Evolutionary conservation across 2,113 vertebrate species (phyloP).

Genomic region (Micronisus gabar): DNA sequence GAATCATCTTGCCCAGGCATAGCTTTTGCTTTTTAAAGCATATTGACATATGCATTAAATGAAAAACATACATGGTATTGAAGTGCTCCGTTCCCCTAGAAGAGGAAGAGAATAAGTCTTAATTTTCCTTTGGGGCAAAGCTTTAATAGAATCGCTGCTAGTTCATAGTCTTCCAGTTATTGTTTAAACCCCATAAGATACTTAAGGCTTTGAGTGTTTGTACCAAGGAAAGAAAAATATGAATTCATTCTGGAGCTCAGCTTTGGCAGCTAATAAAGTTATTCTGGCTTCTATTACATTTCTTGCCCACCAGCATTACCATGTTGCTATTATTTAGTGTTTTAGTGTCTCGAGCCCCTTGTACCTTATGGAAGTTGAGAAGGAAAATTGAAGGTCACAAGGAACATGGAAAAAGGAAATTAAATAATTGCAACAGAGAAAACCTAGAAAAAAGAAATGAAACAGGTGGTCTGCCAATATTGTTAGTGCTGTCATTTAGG

Average conservation of each 20-base stretch:
- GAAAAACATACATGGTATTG: not conserved
- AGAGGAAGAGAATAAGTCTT: not conserved
- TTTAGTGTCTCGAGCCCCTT: not conserved
- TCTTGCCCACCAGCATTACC: not conserved
- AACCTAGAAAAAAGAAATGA: not conserved
- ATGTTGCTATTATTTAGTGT: not conserved
- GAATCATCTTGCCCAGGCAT: not conserved
- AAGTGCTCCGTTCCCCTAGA: not conserved
- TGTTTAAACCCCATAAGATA: constrained; percentile 41
- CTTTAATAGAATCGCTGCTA: not conserved
- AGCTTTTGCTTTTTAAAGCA: not conserved
- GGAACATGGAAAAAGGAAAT: not conserved
- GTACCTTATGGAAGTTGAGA: not conserved
- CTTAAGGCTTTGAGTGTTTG: constrained; percentile 6
- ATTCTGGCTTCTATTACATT: not conserved
- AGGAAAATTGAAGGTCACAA: not conserved
- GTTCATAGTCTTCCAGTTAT: constrained; percentile 10
- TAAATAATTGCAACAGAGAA: not conserved
- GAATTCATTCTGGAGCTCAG: not conserved
- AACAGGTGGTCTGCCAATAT: not conserved
- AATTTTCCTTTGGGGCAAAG: constrained; percentile 40
- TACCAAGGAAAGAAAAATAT: constrained; percentile 16
- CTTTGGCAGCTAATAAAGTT: constrained; percentile 10
- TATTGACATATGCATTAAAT: constrained; percentile 44
- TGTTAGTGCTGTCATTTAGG: not conserved